Evolutionary conservation across 2,888 invertebrate genomes (phyloP).

Genomic region (Torymus auratus): DNA sequence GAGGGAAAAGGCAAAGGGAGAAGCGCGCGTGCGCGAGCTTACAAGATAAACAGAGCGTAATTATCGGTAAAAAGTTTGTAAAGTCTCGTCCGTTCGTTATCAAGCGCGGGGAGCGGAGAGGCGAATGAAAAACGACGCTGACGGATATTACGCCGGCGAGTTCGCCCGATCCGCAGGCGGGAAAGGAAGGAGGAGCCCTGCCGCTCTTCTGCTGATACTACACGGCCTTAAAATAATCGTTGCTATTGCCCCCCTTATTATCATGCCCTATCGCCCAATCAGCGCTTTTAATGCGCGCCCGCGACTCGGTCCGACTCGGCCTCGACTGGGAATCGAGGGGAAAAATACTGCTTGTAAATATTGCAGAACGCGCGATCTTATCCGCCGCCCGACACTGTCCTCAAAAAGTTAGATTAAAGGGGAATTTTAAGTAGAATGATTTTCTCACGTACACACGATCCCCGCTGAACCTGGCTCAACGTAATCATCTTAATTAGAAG

Average conservation of each 20-base stretch:
- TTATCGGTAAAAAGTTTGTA: slow-evolving; percentile 58
- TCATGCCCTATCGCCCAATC: slow-evolving; percentile 72
- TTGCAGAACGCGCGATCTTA: slow-evolving; percentile 63
- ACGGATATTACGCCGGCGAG: slow-evolving; percentile 62
- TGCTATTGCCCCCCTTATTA: slow-evolving; percentile 71
- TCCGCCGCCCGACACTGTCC: too few species aligned
- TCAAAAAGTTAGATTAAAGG: too few species aligned
- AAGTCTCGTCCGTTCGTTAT: slow-evolving; percentile 63
- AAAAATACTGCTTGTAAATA: slow-evolving; percentile 47
- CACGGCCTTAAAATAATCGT: slow-evolving; percentile 68
- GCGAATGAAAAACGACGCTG: slow-evolving; percentile 66
- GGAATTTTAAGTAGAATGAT: too few species aligned
- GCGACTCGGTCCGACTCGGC: slow-evolving; percentile 47
- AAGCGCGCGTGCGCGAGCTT: not conserved
- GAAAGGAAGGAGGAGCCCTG: slow-evolving; percentile 7
- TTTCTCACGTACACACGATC: too few species aligned
- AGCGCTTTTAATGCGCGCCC: slow-evolving; percentile 64
- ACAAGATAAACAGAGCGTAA: slow-evolving; percentile 51
- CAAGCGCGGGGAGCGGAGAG: slow-evolving; percentile 55
- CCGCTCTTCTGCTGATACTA: slow-evolving; percentile 63
- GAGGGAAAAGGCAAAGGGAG: not conserved
- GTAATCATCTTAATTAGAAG: too few species aligned
- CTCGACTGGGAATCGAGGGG: not conserved
- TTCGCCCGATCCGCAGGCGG: not conserved
- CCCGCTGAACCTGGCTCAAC: too few species aligned